Evolutionary conservation across 1,140 invertebrate genomes (phyloP), one percentile per base, ranked within the genome.

Genomic region (Leguminivora glycinivorella): DNA sequence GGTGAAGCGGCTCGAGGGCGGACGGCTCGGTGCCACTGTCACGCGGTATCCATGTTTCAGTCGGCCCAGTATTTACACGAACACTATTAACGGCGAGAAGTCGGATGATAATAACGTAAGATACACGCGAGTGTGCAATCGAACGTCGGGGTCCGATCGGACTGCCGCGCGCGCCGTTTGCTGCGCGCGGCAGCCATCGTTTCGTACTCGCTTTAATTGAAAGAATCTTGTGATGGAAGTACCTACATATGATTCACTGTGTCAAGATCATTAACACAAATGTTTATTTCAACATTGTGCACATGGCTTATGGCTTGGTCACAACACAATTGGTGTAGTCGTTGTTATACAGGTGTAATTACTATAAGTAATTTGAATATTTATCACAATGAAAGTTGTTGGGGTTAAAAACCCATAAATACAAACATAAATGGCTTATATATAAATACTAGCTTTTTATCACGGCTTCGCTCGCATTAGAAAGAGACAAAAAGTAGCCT

Each of bases 171-270:
- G 63, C 52, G 72, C 69, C 34, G 40, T 72, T 73, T 78, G 78
- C 63, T 69, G 67, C 72, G 69, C 70, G 78, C 66, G 70, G 66
- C 68, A 68, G 68, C 76, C 75, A 73, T 76, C 78, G 60, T 63
- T 74, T 73, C 76, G 76, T 75, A 74, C 73, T 73, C 77, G 75
- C 74, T 73, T 84, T 84, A 88, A 90, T 88, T 85, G 80, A 84
- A 84, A 76, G 80, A 79, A 83, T 83, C 81, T 82, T 81, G 79
- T 82, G 79, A 77, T 76, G 78, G 29, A 74, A 75, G 71, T 56
- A 75, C 4, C 4, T 29, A 63, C 26, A 31, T 63, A 75, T 74
- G 72, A 72, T 67, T n/a, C 69, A 68, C 72, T 74, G 77, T 79
- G 75, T 70, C 72, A 76, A 74, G 26, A 77, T 78, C 74, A 81